These are phyloP conservation scores for Camptogramma bilineatum DNA, from an alignment of 2,888 invertebrate species.

Conservation along the genomic window DNA sequence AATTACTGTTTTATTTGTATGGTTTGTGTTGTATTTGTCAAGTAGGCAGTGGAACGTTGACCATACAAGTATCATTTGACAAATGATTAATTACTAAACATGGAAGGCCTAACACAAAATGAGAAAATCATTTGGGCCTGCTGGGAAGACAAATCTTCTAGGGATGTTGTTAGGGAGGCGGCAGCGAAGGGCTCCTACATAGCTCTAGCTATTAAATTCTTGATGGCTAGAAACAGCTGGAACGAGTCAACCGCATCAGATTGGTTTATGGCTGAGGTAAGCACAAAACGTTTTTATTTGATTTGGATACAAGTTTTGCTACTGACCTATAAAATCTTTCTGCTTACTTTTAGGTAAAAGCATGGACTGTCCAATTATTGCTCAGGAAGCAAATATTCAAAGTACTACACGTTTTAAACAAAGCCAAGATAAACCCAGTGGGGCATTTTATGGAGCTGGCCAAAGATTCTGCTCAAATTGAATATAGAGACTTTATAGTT, in stretches of 20 bases:
- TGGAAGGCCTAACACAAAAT: slow-evolving; percentile 86
- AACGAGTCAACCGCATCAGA: slow-evolving; percentile 78
- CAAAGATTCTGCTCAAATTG: slow-evolving; percentile 83
- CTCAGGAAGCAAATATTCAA: slow-evolving; percentile 87
- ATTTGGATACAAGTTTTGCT: slow-evolving; percentile 9
- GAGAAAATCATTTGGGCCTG: slow-evolving; percentile 87
- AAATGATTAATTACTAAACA: slow-evolving; percentile 43
- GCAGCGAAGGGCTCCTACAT: slow-evolving; percentile 88
- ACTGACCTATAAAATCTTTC: background rate
- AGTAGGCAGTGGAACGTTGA: background rate
- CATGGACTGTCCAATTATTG: slow-evolving; percentile 87
- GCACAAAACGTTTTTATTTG: slow-evolving; percentile 30
- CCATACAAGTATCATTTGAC: background rate
- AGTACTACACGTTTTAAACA: slow-evolving; percentile 87
- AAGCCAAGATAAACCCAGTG: slow-evolving; percentile 86
- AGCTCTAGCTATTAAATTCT: slow-evolving; percentile 84
- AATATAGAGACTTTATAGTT: slow-evolving; percentile 88
- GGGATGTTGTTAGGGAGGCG: slow-evolving; percentile 88
- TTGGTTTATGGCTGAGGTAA: slow-evolving; percentile 86
- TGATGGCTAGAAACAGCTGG: slow-evolving; percentile 84
- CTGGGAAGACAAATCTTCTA: slow-evolving; percentile 87
- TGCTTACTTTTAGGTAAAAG: slow-evolving; percentile 77
- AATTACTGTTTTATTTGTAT: background rate
- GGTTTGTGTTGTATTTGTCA: background rate
- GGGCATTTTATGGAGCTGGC: slow-evolving; percentile 86